Evolutionary conservation across 2,888 invertebrate species (phyloP).

Genomic region (Fragum sueziense): DNA sequence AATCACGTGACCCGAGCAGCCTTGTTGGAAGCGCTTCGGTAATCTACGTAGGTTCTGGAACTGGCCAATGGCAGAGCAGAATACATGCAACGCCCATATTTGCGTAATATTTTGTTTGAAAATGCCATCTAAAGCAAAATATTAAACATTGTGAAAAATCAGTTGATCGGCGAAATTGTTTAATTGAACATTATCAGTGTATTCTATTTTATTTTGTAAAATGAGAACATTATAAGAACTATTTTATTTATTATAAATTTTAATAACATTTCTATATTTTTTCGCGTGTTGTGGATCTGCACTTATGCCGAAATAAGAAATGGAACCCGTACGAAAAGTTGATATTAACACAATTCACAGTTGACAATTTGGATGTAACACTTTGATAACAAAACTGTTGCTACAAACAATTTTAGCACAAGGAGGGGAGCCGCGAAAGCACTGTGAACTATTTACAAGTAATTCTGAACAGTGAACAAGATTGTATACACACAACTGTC

Average conservation of each 20-base stretch:
- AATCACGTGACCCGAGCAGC: slow-evolving; percentile 44
- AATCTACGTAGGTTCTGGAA: not conserved
- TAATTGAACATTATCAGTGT: not conserved
- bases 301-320: not conserved
- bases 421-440: slow-evolving; percentile 20
- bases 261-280: too few relatives aligned
- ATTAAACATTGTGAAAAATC: not conserved
- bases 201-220: too few relatives aligned
- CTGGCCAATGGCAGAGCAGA: slow-evolving; percentile 37
- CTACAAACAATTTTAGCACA: slow-evolving; percentile 54
- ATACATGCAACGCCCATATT: slow-evolving; percentile 39
- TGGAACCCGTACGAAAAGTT: not conserved
- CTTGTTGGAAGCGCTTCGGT: slow-evolving; percentile 6
- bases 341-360: slow-evolving; percentile 25
- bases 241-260: not conserved
- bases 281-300: too few relatives aligned
- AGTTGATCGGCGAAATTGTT: not conserved
- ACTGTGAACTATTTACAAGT: slow-evolving; percentile 24
- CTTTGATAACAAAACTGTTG: slow-evolving; percentile 36
- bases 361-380: slow-evolving; percentile 28
- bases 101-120: not conserved
- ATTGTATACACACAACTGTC: slow-evolving; percentile 36
- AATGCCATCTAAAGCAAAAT: not conserved
- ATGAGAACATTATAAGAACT: too few relatives aligned
- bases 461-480: not conserved